Percentiles rank a stretch among this genome's conserved stretches.
phyloP scores from a whole-genome alignment of 2,113 vertebrate species.

The Epinephelus lanceolatus region DNA sequence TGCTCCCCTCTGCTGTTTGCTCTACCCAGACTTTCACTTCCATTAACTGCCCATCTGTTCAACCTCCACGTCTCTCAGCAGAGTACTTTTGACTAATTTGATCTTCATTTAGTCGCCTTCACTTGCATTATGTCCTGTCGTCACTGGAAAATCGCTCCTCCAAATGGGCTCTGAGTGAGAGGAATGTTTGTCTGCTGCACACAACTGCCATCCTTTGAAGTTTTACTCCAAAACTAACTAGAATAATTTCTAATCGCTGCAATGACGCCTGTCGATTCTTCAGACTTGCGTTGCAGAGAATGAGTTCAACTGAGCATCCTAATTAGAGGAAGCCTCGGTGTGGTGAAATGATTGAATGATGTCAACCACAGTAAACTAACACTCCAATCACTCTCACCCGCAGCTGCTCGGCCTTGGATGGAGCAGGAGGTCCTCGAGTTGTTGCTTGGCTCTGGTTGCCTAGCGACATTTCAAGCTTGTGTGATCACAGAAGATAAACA shows the following conservation, averaged over 20 bases:
- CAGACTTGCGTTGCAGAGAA: not conserved
- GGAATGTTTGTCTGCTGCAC: not conserved
- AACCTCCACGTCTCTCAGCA: constrained; percentile 57
- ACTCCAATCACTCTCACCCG: constrained; percentile 43
- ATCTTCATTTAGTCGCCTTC: constrained; percentile 56
- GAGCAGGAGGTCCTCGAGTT: constrained; percentile 48
- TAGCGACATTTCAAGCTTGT: constrained; percentile 37
- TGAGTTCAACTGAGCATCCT: constrained; percentile 26
- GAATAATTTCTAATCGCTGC: constrained; percentile 12
- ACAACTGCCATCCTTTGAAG: constrained; percentile 17
- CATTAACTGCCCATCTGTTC: constrained; percentile 73
- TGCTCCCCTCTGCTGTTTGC: constrained; percentile 34
- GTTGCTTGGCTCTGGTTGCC: constrained; percentile 44
- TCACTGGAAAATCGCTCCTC: constrained; percentile 34
- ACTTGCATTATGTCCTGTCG: constrained; percentile 16
- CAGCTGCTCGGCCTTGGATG: constrained; percentile 49
- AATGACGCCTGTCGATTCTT: not conserved
- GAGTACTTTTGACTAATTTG: constrained; percentile 62
- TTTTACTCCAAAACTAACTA: constrained; percentile 26
- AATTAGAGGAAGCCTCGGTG: constrained; percentile 49
- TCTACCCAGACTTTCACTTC: constrained; percentile 47
- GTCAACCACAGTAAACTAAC: constrained; percentile 40
- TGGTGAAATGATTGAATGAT: constrained; percentile 50
- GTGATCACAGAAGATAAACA: constrained; percentile 49
- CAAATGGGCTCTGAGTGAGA: constrained; percentile 19